Evolutionary conservation across 2,113 vertebrate genomes (phyloP), one percentile per base, ranked within the genome.

Genomic region (Corynorhinus townsendii): DNA sequence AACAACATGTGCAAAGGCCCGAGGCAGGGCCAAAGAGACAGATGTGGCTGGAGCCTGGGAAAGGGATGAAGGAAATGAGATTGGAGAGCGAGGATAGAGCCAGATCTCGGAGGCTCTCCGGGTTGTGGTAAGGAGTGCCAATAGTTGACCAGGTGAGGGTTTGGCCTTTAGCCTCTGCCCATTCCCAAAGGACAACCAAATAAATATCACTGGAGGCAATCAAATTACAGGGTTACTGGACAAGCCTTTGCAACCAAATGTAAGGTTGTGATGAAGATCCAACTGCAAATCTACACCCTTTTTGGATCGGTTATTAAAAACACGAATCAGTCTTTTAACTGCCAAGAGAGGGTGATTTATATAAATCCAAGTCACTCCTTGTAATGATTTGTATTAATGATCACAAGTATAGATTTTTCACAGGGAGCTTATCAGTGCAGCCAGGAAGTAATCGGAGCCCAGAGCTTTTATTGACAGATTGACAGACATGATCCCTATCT

Each of bases 301-400:
- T 75, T 30, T 16, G 33, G 45, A 85, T 88, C 83, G 52, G 16
- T 89, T 40, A 79, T 77, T 45, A 56, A 89, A 94, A 91, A 38
- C 20, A 54, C 24, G 33, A 94, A 47, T 62, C 89, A 0, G 38
- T 75, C 0, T 26, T 72, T 83, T 96, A 96, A 89, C 95, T 97
- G 68, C 82, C 97, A 95, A 95, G 94, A 72, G 95, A 93, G 93
- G 86, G 54, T 79, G 87, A 79, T 94, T 81, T 96, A 85, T 91
- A 59, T 95, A 69, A 96, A 95, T 94, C 62, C 38, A 28, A 16
- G 76, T 52, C 1, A 0, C 45, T 97, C 87, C 96, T 62, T 69
- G 38, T 95, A 94, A 95, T 94, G 81, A 72, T 96, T 96, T 92
- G 76, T 83, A 87, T 86, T 95, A 90, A 86, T 81, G 75, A 95